Evolutionary conservation across 2,113 vertebrate genomes (phyloP).

Genomic region (Sylvietta virens): DNA sequence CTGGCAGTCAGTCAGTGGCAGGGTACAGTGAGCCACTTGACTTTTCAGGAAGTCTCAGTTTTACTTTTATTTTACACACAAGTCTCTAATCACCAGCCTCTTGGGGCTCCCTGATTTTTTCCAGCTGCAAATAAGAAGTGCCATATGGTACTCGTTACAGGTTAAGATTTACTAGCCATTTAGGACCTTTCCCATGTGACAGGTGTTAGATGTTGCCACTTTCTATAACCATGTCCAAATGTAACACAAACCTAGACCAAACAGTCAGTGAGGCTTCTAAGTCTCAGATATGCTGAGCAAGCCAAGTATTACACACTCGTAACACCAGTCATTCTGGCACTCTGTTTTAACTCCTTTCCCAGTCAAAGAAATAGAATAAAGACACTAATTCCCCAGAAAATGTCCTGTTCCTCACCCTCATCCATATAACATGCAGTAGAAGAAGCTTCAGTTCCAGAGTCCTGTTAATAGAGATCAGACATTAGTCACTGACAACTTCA

Average conservation of each 20-base stretch:
- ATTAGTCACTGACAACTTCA: background rate
- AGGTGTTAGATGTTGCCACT: slow-evolving; percentile 45
- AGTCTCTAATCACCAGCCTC: slow-evolving; percentile 50
- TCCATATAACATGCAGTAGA: background rate
- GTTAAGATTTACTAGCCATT: slow-evolving; percentile 45
- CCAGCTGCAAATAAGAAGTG: slow-evolving; percentile 58
- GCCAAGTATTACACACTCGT: background rate
- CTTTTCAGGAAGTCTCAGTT: slow-evolving; percentile 49
- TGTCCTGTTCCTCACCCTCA: background rate
- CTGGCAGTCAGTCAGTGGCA: background rate
- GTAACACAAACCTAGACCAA: background rate
- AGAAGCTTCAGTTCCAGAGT: background rate
- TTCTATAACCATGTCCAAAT: slow-evolving; percentile 26
- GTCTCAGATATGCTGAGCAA: background rate
- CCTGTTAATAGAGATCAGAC: background rate
- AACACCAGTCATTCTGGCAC: background rate
- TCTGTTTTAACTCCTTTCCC: background rate
- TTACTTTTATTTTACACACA: slow-evolving; percentile 50
- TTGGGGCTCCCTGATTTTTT: slow-evolving; percentile 60
- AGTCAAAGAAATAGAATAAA: background rate
- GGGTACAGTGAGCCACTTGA: background rate
- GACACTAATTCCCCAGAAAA: background rate
- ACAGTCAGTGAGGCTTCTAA: background rate
- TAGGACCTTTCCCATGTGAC: slow-evolving; percentile 26
- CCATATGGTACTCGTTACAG: slow-evolving; percentile 60